These are phyloP conservation scores for Planiliza haematocheilus DNA, from an alignment of 2,113 vertebrate species.

Conservation along the genomic window DNA sequence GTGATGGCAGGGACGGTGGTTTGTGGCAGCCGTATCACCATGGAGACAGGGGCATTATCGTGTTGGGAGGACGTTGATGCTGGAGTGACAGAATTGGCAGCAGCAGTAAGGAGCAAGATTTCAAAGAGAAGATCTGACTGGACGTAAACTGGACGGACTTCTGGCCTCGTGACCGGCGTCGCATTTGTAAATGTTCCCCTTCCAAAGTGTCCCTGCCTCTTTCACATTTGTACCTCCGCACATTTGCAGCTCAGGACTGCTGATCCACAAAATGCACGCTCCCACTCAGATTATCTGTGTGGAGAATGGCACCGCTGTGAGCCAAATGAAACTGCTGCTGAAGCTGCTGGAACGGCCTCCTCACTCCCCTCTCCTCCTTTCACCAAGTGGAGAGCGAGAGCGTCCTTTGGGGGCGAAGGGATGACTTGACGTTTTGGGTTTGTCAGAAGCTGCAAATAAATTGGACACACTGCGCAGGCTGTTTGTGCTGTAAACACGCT, in stretches of 20 bases:
- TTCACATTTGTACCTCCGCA: background rate
- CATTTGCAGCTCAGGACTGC: background rate
- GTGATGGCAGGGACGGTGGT: slow-evolving; percentile 28
- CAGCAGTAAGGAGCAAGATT: slow-evolving; percentile 30
- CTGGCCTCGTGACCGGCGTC: slow-evolving; percentile 2
- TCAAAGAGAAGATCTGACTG: slow-evolving; percentile 13
- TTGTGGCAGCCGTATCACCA: slow-evolving; percentile 74
- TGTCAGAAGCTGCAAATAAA: slow-evolving; percentile 68
- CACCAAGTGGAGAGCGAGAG: slow-evolving; percentile 14
- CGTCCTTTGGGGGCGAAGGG: slow-evolving; percentile 52
- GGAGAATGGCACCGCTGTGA: slow-evolving; percentile 35
- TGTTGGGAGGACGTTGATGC: slow-evolving; percentile 34
- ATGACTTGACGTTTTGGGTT: slow-evolving; percentile 72
- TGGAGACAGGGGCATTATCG: slow-evolving; percentile 75
- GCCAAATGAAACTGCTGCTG: slow-evolving; percentile 48
- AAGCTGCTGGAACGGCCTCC: slow-evolving; percentile 33
- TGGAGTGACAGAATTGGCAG: slow-evolving; percentile 31
- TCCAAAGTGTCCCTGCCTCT: background rate
- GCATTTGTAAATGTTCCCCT: background rate
- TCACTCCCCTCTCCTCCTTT: background rate
- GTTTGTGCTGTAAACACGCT: slow-evolving; percentile 61
- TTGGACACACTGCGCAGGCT: slow-evolving; percentile 41
- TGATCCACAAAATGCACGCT: slow-evolving; percentile 8
- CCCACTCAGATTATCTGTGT: slow-evolving; percentile 28
- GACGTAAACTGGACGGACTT: background rate